Evolutionary conservation across 2,113 vertebrate species (phyloP).

Genomic region (Carlito syrichta): DNA sequence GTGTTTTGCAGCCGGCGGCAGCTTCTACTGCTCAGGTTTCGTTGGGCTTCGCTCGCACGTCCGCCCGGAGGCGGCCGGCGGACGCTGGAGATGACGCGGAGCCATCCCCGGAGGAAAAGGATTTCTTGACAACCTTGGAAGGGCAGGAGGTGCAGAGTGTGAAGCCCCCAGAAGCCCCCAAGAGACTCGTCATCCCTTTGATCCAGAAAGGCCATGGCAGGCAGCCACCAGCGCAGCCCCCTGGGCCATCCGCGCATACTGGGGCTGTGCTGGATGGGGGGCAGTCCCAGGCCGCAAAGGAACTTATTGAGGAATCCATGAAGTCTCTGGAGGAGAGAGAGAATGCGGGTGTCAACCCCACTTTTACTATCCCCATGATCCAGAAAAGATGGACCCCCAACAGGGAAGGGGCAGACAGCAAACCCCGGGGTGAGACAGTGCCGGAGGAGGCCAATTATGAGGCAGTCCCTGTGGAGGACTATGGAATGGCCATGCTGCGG

Average conservation of each 20-base stretch:
- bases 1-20: background rate
- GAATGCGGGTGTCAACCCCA: slow-evolving; percentile 78
- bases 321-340: slow-evolving; percentile 87
- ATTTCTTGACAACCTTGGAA: slow-evolving; percentile 65
- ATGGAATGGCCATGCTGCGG: slow-evolving; percentile 91
- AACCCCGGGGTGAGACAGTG: slow-evolving; percentile 76
- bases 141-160: slow-evolving; percentile 58
- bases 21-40: background rate
- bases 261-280: slow-evolving; percentile 76
- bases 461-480: slow-evolving; percentile 88
- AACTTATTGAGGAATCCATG: slow-evolving; percentile 91
- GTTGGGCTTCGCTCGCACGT: slow-evolving; percentile 58
- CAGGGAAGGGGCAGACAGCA: slow-evolving; percentile 83
- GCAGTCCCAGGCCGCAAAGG: slow-evolving; percentile 89
- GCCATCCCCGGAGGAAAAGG: slow-evolving; percentile 45
- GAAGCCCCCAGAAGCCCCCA: slow-evolving; percentile 81
- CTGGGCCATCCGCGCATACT: background rate
- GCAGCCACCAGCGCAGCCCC: slow-evolving; percentile 44
- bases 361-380: slow-evolving; percentile 87
- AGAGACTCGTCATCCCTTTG: slow-evolving; percentile 89
- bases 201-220: slow-evolving; percentile 87
- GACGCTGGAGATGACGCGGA: background rate
- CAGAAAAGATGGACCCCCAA: slow-evolving; percentile 87
- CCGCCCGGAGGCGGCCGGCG: background rate
- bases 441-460: slow-evolving; percentile 91